Conservation (phyloP, 2,888 invertebrate genomes). For the Abrostola tripartita region DNA sequence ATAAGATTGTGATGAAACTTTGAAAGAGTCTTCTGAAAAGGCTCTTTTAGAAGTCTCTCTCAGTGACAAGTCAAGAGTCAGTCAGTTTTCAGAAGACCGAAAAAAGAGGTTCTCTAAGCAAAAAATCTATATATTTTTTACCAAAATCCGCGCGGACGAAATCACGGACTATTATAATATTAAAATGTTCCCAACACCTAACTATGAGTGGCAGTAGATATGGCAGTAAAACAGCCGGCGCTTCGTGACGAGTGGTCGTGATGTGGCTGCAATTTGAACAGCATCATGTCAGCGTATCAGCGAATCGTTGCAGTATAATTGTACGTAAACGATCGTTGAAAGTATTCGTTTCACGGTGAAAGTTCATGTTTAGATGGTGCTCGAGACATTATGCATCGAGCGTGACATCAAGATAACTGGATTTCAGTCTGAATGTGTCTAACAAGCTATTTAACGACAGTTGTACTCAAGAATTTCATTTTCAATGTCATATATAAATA, state of each 20-base stretch:
- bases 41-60: too few relatives aligned
- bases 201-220: constrained; percentile 5
- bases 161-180: neutral
- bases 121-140: too few relatives aligned
- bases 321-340: constrained; percentile 36
- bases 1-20: too few relatives aligned
- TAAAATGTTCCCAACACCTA: constrained; percentile 29
- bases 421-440: neutral
- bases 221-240: constrained; percentile 32
- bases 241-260: constrained; percentile 59
- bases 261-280: constrained; percentile 56
- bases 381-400: constrained; percentile 2
- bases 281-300: constrained; percentile 59
- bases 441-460: too few relatives aligned
- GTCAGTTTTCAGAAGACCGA: too few relatives aligned
- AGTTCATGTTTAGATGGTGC: constrained; percentile 14
- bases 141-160: too few relatives aligned
- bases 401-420: constrained; percentile 7
- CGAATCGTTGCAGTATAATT: constrained; percentile 46
- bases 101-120: too few relatives aligned
- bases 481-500: too few relatives aligned
- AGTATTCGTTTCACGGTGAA: constrained; percentile 14
- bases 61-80: too few relatives aligned
- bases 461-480: too few relatives aligned
- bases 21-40: too few relatives aligned